Conservation (phyloP, 2,113 vertebrate genomes). For the Lepus europaeus region DNA sequence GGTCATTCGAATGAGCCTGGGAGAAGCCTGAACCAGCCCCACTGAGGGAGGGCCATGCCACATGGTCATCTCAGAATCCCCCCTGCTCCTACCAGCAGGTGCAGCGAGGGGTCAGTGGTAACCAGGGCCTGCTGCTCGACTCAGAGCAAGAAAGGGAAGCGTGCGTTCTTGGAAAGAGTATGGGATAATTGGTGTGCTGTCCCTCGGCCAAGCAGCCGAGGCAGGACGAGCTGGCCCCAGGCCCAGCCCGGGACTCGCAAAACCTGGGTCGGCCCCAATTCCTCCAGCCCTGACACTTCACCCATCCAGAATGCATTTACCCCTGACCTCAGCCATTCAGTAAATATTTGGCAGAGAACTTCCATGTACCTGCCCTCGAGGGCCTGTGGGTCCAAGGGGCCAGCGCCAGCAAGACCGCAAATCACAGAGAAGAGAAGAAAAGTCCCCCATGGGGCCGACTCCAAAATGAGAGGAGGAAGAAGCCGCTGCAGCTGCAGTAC, state of each 20-base stretch:
- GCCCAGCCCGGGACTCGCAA: conserved; percentile 57
- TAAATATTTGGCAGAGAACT: background rate
- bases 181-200: conserved; percentile 70
- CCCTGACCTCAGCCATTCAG: conserved; percentile 21
- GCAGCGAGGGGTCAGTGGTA: background rate
- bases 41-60: rapidly evolving
- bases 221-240: conserved; percentile 74
- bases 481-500: background rate
- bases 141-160: conserved; percentile 21
- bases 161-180: conserved; percentile 70
- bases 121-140: background rate
- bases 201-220: conserved; percentile 65
- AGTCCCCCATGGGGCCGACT: background rate
- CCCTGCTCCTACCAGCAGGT: rapidly evolving
- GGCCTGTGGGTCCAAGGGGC: background rate
- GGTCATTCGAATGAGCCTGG: background rate
- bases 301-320: conserved; percentile 32
- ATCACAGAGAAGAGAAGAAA: background rate
- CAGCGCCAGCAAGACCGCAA: background rate
- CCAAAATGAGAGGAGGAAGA: background rate
- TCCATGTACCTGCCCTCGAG: background rate
- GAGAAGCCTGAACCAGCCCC: rapidly evolving
- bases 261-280: conserved; percentile 64
- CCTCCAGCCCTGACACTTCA: conserved; percentile 49
- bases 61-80: background rate